These are phyloP conservation scores for Gopherus evgoodei DNA, from an alignment of 2,113 vertebrate genomes.

Conservation along the genomic window DNA sequence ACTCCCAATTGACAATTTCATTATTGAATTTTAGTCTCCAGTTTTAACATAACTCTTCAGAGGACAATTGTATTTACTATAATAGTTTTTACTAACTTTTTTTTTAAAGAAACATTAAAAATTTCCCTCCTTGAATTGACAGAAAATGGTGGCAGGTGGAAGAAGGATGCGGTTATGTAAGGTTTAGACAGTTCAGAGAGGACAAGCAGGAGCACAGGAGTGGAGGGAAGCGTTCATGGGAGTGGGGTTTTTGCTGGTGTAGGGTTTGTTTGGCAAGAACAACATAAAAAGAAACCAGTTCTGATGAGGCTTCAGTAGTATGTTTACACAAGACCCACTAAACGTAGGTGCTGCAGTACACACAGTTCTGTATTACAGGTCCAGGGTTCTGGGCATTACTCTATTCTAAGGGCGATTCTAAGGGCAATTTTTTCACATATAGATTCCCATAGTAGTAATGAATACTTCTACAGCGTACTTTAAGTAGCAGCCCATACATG, in stretches of 20 bases:
- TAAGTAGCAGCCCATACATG: neutral
- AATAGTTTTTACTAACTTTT: neutral
- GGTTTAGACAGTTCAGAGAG: neutral
- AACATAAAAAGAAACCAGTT: rapidly evolving
- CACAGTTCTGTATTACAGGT: rapidly evolving
- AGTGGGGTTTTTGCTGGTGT: rapidly evolving
- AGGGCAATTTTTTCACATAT: rapidly evolving
- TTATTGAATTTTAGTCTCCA: neutral
- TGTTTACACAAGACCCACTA: rapidly evolving
- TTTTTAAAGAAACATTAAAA: neutral
- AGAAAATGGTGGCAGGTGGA: rapidly evolving
- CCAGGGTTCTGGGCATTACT: rapidly evolving
- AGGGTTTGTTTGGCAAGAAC: rapidly evolving
- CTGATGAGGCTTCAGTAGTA: rapidly evolving
- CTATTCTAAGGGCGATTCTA: rapidly evolving
- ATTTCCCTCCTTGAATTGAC: rapidly evolving
- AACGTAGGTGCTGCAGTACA: rapidly evolving
- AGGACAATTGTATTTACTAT: neutral
- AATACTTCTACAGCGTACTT: rapidly evolving
- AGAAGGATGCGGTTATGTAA: rapidly evolving
- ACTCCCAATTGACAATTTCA: neutral
- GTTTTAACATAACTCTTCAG: neutral
- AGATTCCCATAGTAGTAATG: neutral
- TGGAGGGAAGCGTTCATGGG: rapidly evolving
- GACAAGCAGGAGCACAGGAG: neutral